These are phyloP conservation scores for Autographa pulchrina DNA, from an alignment of 2,888 invertebrate species.

Conservation along the genomic window DNA sequence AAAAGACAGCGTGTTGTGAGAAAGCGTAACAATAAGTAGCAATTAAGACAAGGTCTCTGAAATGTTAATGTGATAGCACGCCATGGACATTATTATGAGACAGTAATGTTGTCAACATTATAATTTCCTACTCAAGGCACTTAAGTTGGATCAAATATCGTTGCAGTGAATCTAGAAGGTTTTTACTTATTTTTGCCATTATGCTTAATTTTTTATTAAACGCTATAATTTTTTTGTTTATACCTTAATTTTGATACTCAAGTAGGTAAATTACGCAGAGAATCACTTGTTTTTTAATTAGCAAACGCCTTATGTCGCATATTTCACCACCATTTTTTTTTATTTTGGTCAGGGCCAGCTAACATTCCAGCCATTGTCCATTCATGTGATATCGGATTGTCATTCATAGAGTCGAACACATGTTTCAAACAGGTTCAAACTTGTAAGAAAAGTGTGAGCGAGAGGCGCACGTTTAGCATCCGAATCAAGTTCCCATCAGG, in stretches of 20 bases:
- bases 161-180: not conserved
- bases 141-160: not conserved
- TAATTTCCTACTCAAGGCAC: not conserved
- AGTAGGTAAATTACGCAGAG: not conserved
- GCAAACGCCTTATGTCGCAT: slow-evolving; percentile 16
- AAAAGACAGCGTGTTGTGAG: not conserved
- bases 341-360: slow-evolving; percentile 20
- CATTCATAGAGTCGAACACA: slow-evolving; percentile 34
- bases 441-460: slow-evolving; percentile 25
- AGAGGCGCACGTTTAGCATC: slow-evolving; percentile 14
- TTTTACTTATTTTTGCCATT: too few relatives aligned
- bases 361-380: slow-evolving; percentile 35
- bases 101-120: not conserved
- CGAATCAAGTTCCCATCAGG: slow-evolving; percentile 18
- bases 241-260: not conserved
- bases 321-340: slow-evolving; percentile 16
- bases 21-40: slow-evolving; percentile 1
- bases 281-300: not conserved
- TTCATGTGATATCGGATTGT: slow-evolving; percentile 28
- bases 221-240: too few relatives aligned
- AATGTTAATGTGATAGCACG: not conserved
- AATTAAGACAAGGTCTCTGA: not conserved
- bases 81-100: not conserved
- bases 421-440: slow-evolving; percentile 37
- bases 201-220: too few relatives aligned